These are phyloP conservation scores for Chionodraco myersi DNA, from an alignment of 2,113 vertebrate species.

Conservation along the genomic window DNA sequence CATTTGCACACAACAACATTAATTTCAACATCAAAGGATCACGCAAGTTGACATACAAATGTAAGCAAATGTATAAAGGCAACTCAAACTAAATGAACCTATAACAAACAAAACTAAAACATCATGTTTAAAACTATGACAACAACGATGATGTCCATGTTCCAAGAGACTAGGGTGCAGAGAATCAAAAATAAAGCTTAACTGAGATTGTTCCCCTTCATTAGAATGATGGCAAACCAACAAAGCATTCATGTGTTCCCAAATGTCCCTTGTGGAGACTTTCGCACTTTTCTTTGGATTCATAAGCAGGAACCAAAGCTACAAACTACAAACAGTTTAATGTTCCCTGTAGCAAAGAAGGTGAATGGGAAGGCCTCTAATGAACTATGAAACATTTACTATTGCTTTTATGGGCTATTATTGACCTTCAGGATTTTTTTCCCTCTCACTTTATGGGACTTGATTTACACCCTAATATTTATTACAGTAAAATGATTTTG, in stretches of 20 bases:
- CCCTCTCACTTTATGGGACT: neutral
- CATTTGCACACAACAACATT: too few species aligned
- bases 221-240: slow-evolving; percentile 27
- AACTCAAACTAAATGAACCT: neutral
- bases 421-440: neutral
- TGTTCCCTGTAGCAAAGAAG: slow-evolving; percentile 17
- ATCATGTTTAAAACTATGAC: neutral
- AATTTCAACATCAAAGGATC: too few species aligned
- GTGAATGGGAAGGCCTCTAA: neutral
- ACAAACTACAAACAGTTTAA: neutral
- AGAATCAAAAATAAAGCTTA: slow-evolving; percentile 7
- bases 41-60: too few species aligned
- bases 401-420: neutral
- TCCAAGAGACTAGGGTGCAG: slow-evolving; percentile 20
- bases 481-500: too few species aligned
- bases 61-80: neutral
- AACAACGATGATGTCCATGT: slow-evolving; percentile 9
- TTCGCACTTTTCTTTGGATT: neutral
- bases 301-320: slow-evolving; percentile 28
- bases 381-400: slow-evolving; percentile 37
- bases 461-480: neutral
- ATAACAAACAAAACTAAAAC: neutral
- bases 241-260: slow-evolving; percentile 31
- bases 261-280: too few species aligned
- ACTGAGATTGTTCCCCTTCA: neutral